Conservation (phyloP, 2,888 invertebrate species). For the Scrobipalpa costella region DNA sequence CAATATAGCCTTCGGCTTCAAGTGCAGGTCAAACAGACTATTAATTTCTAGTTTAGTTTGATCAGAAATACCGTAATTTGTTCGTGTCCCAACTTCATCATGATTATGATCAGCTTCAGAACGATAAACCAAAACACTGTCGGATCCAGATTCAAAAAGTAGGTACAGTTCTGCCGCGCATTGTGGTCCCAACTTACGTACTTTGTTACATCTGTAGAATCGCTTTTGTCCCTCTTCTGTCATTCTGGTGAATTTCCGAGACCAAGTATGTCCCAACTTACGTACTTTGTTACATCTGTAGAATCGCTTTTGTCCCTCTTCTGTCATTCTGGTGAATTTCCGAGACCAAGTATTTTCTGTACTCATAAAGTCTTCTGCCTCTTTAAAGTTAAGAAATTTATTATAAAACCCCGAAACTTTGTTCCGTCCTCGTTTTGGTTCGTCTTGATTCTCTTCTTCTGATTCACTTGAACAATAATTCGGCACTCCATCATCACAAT, state of each 20-base stretch:
- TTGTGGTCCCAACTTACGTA: slow-evolving; percentile 16
- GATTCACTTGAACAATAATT: too few species aligned
- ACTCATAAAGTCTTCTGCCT: too few species aligned
- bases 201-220: background rate
- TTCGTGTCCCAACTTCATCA: slow-evolving; percentile 28
- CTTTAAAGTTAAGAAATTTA: too few species aligned
- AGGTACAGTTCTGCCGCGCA: slow-evolving; percentile 34
- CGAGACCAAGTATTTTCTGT: background rate
- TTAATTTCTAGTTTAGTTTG: slow-evolving; percentile 16
- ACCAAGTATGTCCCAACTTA: background rate
- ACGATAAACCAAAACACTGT: slow-evolving; percentile 32
- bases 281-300: background rate
- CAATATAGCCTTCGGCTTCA: slow-evolving; percentile 11
- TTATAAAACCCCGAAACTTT: too few species aligned
- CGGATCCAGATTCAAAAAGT: slow-evolving; percentile 30
- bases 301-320: background rate
- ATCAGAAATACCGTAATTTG: slow-evolving; percentile 31
- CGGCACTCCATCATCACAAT: too few species aligned
- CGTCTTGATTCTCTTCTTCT: too few species aligned
- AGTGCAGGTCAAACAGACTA: background rate
- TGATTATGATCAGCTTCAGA: slow-evolving; percentile 36
- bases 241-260: background rate
- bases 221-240: background rate
- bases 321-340: background rate
- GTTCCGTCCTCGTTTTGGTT: too few species aligned